Percentiles rank a stretch among this genome's conserved stretches.
These are phyloP conservation scores for Drosophila prolongata DNA, from an alignment of 2,888 invertebrate genomes.

Conservation along the genomic window DNA sequence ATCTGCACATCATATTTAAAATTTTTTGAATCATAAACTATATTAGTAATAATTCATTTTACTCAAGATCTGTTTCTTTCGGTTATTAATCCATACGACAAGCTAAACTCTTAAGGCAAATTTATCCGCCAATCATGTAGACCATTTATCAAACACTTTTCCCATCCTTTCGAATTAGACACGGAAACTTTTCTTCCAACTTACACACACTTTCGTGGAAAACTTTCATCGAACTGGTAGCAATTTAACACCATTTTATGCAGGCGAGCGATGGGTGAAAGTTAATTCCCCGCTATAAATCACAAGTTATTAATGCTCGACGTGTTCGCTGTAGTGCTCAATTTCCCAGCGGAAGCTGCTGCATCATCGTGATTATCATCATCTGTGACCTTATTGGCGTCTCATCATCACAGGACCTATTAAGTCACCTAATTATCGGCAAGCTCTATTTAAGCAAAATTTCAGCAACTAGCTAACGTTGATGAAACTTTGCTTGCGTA, in stretches of 20 bases:
- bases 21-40: too few species aligned
- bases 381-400: conserved; percentile 17
- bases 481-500: conserved; percentile 9
- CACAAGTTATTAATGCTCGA: conserved; percentile 74
- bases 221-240: conserved; percentile 60
- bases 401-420: conserved; percentile 34
- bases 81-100: background rate
- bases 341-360: conserved; percentile 50
- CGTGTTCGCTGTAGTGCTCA: conserved; percentile 54
- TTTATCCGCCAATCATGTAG: conserved; percentile 8
- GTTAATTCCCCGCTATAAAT: conserved; percentile 56
- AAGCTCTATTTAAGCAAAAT: conserved; percentile 49
- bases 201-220: conserved; percentile 10
- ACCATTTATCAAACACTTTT: conserved; percentile 40
- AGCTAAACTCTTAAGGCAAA: conserved; percentile 11
- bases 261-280: conserved; percentile 20
- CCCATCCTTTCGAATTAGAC: conserved; percentile 54
- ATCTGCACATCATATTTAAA: too few species aligned
- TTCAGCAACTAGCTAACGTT: background rate
- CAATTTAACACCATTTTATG: conserved; percentile 60
- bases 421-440: conserved; percentile 62
- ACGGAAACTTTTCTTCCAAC: conserved; percentile 44
- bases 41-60: too few species aligned
- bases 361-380: conserved; percentile 35
- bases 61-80: background rate